Base-by-base conservation (phyloP, 2,888 invertebrate genomes). In the Cerceris ruficornis region DNA sequence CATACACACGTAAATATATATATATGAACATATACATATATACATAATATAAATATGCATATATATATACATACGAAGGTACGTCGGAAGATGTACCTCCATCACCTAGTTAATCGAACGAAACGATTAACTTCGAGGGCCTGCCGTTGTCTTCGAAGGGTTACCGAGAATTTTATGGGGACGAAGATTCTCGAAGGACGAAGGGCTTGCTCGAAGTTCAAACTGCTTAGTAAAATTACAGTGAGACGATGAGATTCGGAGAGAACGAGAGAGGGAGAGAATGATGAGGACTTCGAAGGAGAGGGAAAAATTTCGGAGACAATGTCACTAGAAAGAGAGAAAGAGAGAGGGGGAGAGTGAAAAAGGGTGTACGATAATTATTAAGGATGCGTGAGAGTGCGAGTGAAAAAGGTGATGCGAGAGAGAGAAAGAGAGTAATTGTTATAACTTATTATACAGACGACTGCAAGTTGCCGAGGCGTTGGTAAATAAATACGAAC, bases 381-480 rank as follows among this genome's bases (percentile, higher is more conserved):
- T 59, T 68, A 78, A 71, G 75, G 69, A 65, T 73, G 81, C 54
- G 77, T 71, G 74, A 65, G 77, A 58, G 75, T 79, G 77, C 77
- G 77, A 59, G 78, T 69, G 77, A 62, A 66, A 68, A 68, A 71
- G 71, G 82, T 60, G 77, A 62, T 57, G 46, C 41, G 59, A 55
- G 62, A 72, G 66, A 77, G 73, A 66, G 76, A 68, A 76, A 70
- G 61, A 70, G 81, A 82, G 69, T 83, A 83, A 83, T 87, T 87
- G 88, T 87, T 88, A 87, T 82, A 88, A 87, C 80, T 88, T 88
- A 88, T 87, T 84, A 88, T 83, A 78, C 81, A 83, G 82, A 85
- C 69, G 85, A 88, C 81, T 78, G 84, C 75, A 79, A 87, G 83
- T 85, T 86, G 84, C 82, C 77, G 82, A 81, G 84, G 83, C 76